Percentiles rank a stretch among this genome's conserved stretches.
Evolutionary conservation across 2,113 vertebrate species (phyloP).

Genomic region (Dicrurus megarhynchus): DNA sequence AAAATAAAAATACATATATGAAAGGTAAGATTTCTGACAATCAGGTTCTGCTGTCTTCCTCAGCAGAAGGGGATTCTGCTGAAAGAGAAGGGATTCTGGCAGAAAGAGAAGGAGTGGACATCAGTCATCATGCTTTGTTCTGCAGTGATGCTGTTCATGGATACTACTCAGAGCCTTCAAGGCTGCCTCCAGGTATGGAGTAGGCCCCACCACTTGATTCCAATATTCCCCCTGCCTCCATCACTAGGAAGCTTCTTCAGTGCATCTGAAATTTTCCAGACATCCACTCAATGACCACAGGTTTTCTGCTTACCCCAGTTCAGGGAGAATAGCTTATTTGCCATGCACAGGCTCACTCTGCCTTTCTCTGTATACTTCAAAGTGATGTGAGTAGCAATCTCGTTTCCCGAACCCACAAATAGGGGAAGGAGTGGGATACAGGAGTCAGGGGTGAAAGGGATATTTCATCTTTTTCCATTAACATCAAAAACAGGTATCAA

Average conservation of each 20-base stretch:
- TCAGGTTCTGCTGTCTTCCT: background rate
- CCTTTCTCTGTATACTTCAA: background rate
- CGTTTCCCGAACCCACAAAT: background rate
- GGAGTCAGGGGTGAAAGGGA: background rate
- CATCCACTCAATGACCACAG: background rate
- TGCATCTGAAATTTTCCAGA: background rate
- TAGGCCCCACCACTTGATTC: background rate
- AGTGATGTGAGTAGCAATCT: background rate
- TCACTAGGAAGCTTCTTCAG: background rate
- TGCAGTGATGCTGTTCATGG: background rate
- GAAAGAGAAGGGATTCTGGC: background rate
- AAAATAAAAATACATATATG: background rate
- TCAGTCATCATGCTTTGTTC: background rate
- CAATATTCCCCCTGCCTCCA: background rate
- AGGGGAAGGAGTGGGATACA: background rate
- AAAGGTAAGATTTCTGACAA: background rate
- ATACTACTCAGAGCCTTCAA: background rate
- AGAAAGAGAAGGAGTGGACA: background rate
- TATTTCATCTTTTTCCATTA: background rate
- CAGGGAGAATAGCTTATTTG: background rate
- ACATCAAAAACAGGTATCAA: background rate
- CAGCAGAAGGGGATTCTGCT: too few species aligned
- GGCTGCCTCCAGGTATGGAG: background rate
- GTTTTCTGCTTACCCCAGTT: background rate
- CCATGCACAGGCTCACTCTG: background rate